Conservation (phyloP, 2,888 invertebrate species). For the Cyclophora punctaria region DNA sequence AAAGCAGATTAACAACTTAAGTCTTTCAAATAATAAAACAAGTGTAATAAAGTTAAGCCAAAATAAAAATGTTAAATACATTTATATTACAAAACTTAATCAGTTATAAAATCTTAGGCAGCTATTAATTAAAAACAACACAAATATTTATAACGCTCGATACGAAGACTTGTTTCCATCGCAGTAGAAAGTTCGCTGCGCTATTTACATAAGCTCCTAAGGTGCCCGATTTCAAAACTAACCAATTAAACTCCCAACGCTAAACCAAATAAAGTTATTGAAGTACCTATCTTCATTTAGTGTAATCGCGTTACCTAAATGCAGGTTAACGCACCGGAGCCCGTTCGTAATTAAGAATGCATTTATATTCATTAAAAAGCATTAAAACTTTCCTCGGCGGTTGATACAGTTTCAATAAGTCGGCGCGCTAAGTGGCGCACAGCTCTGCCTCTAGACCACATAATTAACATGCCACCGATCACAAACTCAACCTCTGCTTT, state of each 20-base stretch:
- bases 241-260: neutral
- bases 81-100: too few species aligned
- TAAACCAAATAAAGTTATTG: constrained; percentile 14
- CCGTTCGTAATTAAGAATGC: constrained; percentile 69
- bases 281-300: constrained; percentile 16
- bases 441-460: constrained; percentile 30
- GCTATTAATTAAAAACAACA: too few species aligned
- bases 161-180: too few species aligned
- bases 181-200: too few species aligned
- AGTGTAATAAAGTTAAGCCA: too few species aligned
- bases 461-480: constrained; percentile 17
- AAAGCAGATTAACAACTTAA: too few species aligned
- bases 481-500: too few species aligned
- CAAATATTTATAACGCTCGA: too few species aligned
- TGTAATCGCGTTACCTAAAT: constrained; percentile 33
- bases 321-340: constrained; percentile 61
- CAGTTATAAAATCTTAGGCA: too few species aligned
- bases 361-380: constrained; percentile 71
- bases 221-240: neutral
- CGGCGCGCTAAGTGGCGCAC: constrained; percentile 37
- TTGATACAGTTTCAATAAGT: constrained; percentile 45
- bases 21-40: too few species aligned
- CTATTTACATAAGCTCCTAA: neutral
- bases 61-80: too few species aligned
- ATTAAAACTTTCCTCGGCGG: constrained; percentile 54